Evolutionary conservation across 2,797 vertebrate genomes (phyloP), one percentile per base, ranked within the genome.

Genomic region (Falco columbarius): DNA sequence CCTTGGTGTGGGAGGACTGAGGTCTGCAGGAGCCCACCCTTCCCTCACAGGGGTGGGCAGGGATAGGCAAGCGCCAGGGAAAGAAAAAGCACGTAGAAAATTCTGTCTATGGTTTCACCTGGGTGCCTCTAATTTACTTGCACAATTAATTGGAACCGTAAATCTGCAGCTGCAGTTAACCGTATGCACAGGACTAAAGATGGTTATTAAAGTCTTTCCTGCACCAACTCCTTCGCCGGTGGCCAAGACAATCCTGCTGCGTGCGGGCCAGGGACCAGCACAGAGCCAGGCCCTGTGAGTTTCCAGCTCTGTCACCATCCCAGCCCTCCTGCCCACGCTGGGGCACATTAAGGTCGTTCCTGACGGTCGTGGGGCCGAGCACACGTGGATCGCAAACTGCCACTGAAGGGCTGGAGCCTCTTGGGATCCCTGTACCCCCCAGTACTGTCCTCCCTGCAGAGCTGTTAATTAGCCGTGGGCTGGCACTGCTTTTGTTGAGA

Each of bases 341-440:
- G 7, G 16, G 21, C 32, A 85, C 26, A 2, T 54, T 42, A 17
- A 38, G 27, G 40, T 84, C 1, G 0, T 20, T 66, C 56, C 62
- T 49, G 20, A 14, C 0, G 0, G 17, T 21, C 4, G 0, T 4
- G 62, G 49, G 46, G 9, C 14, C 18, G 9, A 44, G 14, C 0
- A 0, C 7, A 4, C 3, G 2, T 0, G 55, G 62, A 82, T 36
- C 49, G 42, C 62, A 13, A 52, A 66, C 18, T 1, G 2, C 38
- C 1, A 3, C 24, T 0, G 2, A 76, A 36, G 58, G 38, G 70
- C 42, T 22, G 34, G 61, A 67, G 22, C 55, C 30, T 10, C 13
- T 47, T 46, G 58, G 59, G 40, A 9, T 24, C 30, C 46, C 54
- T 30, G 16, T 59, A 9, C 15, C 34, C 30, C 29, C 22, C 3